Base-by-base conservation (phyloP, 1,140 invertebrate species). In the Bombus waltoni region DNA sequence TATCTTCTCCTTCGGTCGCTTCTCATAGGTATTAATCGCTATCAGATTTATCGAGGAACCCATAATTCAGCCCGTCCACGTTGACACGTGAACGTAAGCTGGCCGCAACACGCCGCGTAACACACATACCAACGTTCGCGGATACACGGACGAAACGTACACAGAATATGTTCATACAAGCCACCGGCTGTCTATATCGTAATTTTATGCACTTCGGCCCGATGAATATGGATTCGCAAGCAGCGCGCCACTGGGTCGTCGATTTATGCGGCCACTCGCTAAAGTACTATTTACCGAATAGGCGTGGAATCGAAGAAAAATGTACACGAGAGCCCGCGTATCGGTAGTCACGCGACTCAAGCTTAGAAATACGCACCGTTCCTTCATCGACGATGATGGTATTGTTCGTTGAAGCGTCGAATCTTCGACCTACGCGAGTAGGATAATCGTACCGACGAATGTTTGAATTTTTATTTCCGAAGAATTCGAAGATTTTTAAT, bases 201-300 rank as follows among this genome's bases (percentile, higher is more conserved):
- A 94, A 94, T 94, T 94, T 94, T 94, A 94, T 94, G 92, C 93
- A 93, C 90, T 93, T 93, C 89, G 89, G 85, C 68, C 87, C 92
- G 89, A 93, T 93, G 92, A 93, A 94, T 94, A 94, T 94, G 92
- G 93, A 94, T 94, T 93, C 86, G 86, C 90, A 87, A 87, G 84
- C 88, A 87, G 89, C 86, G 90, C 88, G 82, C 85, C 86, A 82
- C 57, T 81, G 85, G 83, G 76, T 83, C 87, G 84, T 88, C 90
- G 87, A 90, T 91, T 91, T 91, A 91, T 91, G 89, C 90, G 85
- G 81, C 53, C 73, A 53, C 78, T 82, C 78, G 71, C 75, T 78
- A 59, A 79, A 86, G 47, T 22, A 62, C 77, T 79, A 77, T 87
- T 90, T 81, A 82, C 81, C 81, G 77, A 87, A 89, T 83, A 76